Conservation (phyloP, 2,797 vertebrate species). For the Carcharodon carcharias region DNA sequence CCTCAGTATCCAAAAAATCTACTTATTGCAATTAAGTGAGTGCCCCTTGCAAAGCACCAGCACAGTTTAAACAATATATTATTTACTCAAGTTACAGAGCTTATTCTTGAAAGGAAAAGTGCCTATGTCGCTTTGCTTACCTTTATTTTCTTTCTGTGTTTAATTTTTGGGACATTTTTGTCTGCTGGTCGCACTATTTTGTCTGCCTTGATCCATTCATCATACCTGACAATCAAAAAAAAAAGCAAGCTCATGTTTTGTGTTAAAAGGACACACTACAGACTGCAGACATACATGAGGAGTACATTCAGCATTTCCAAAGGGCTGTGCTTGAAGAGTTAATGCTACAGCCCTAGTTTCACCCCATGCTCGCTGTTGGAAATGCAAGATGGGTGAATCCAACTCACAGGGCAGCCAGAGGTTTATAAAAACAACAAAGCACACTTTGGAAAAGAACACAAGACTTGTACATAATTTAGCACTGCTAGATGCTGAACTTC, state of each 20-base stretch:
- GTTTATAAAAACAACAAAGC: background rate
- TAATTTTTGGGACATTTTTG: slow-evolving; percentile 74
- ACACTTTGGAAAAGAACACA: background rate
- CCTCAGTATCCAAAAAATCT: background rate
- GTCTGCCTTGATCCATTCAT: slow-evolving; percentile 73
- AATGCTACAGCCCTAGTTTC: background rate
- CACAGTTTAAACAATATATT: background rate
- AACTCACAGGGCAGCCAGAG: background rate
- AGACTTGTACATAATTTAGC: background rate
- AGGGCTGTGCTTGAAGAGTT: background rate
- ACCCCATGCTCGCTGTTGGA: background rate
- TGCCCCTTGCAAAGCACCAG: background rate
- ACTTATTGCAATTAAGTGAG: background rate
- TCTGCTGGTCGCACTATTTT: slow-evolving; percentile 69
- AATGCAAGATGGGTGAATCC: background rate
- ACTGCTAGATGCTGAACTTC: background rate
- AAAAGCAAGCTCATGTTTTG: background rate
- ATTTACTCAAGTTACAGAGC: background rate
- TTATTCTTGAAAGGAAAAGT: background rate
- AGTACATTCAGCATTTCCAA: background rate
- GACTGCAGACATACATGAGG: background rate
- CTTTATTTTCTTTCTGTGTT: slow-evolving; percentile 78
- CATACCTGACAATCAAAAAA: slow-evolving; percentile 60
- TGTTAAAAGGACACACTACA: background rate
- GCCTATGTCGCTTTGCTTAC: slow-evolving; percentile 47